Percentiles rank a stretch among this genome's conserved stretches.
These are phyloP conservation scores for Brachypteracias leptosomus DNA, from an alignment of 2,113 vertebrate genomes.

Conservation along the genomic window DNA sequence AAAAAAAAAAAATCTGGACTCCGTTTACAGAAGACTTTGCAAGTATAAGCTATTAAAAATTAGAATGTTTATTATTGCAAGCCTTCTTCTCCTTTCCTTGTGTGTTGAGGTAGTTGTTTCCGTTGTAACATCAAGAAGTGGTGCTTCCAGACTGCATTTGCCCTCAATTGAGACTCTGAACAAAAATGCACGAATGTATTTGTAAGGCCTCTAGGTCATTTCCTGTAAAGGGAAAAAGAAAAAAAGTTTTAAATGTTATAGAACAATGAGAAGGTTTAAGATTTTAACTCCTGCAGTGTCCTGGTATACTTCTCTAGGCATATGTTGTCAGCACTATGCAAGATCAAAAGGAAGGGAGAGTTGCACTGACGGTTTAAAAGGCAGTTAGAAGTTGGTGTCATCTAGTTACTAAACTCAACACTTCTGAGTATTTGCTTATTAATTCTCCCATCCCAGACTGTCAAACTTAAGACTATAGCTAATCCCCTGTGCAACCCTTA, in stretches of 20 bases:
- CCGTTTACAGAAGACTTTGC: constrained; percentile 63
- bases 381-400: background rate
- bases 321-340: background rate
- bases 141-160: constrained; percentile 81
- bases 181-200: constrained; percentile 85
- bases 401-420: background rate
- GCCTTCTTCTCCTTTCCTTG: constrained; percentile 75
- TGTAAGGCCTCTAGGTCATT: constrained; percentile 98
- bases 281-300: constrained; percentile 10
- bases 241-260: constrained; percentile 49
- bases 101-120: constrained; percentile 94
- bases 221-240: constrained; percentile 76
- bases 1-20: constrained; percentile 9
- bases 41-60: constrained; percentile 62
- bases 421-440: background rate
- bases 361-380: background rate
- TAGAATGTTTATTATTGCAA: constrained; percentile 72
- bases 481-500: background rate
- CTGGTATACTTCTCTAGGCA: background rate
- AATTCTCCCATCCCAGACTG: background rate
- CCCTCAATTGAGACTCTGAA: constrained; percentile 79
- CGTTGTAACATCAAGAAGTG: constrained; percentile 82
- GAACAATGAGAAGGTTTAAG: constrained; percentile 59
- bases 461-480: background rate
- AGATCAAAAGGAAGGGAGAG: background rate